These are phyloP conservation scores for Batillaria attramentaria DNA, from an alignment of 1,140 invertebrate genomes.

Conservation along the genomic window DNA sequence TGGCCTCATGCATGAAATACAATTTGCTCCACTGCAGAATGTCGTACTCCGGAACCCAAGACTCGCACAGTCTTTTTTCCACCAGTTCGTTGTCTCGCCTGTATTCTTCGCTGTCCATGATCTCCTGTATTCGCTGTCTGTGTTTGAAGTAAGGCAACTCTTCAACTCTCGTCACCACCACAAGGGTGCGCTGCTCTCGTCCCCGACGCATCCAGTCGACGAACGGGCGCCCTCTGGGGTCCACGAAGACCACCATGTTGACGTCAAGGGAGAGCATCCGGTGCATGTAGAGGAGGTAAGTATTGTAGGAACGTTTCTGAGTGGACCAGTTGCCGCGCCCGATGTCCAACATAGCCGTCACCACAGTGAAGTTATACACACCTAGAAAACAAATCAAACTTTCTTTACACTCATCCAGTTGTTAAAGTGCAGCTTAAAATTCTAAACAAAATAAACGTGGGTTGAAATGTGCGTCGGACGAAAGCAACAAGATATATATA, in stretches of 20 bases:
- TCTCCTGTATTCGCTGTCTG: slow-evolving; percentile 32
- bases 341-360: slow-evolving; percentile 38
- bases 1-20: slow-evolving; percentile 20
- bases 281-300: slow-evolving; percentile 35
- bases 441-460: neutral
- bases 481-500: neutral
- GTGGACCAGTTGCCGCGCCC: slow-evolving; percentile 24
- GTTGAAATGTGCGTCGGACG: neutral
- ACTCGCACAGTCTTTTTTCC: slow-evolving; percentile 30
- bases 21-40: slow-evolving; percentile 36
- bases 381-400: slow-evolving; percentile 2
- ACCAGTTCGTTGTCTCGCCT: slow-evolving; percentile 40
- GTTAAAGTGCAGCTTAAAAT: neutral
- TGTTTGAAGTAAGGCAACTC: slow-evolving; percentile 33
- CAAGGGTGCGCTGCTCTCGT: neutral
- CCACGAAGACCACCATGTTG: slow-evolving; percentile 38
- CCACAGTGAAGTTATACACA: slow-evolving; percentile 39
- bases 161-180: neutral
- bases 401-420: neutral
- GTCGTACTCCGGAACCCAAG: slow-evolving; percentile 40
- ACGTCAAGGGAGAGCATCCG: slow-evolving; percentile 35
- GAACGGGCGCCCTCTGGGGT: slow-evolving; percentile 31
- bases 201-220: slow-evolving; percentile 31
- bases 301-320: slow-evolving; percentile 27
- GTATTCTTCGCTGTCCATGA: slow-evolving; percentile 40